A percentile compares a stretch with the other conserved stretches of the same genome.
These are phyloP conservation scores for Bombus confusus DNA, from an alignment of 1,140 invertebrate species.

Conservation along the genomic window DNA sequence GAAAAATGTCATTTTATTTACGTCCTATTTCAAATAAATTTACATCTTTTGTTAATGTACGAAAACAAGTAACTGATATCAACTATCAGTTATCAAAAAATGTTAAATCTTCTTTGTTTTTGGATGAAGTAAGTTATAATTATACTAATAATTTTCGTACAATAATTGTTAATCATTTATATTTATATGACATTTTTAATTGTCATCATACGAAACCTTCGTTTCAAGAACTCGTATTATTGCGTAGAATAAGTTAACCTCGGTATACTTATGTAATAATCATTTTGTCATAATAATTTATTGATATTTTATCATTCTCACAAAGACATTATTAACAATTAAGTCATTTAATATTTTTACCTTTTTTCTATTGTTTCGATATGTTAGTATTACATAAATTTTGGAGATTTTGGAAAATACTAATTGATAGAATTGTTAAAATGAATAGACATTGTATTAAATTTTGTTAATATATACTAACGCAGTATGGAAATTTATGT, in stretches of 20 bases:
- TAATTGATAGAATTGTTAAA: neutral
- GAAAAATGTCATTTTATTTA: constrained; percentile 75
- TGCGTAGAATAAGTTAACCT: constrained; percentile 60
- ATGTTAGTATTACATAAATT: neutral
- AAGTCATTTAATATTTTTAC: neutral
- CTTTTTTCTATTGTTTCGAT: neutral
- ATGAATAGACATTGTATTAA: neutral
- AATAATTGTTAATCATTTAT: neutral
- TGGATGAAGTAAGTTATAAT: constrained; percentile 66
- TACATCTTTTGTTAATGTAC: constrained; percentile 64
- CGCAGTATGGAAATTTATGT: neutral
- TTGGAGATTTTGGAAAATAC: neutral
- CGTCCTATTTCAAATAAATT: constrained; percentile 71
- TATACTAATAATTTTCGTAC: neutral
- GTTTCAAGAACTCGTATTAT: neutral
- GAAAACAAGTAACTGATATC: constrained; percentile 67
- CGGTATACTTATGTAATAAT: constrained; percentile 68
- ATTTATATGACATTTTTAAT: neutral
- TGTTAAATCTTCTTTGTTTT: constrained; percentile 62
- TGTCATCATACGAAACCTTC: neutral
- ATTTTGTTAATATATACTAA: neutral
- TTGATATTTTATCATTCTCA: neutral
- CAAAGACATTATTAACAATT: neutral
- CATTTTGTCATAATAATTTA: constrained; percentile 11
- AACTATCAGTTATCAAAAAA: constrained; percentile 68